Base-by-base conservation (phyloP, 2,888 invertebrate species). In the Eupithecia insigniata region DNA sequence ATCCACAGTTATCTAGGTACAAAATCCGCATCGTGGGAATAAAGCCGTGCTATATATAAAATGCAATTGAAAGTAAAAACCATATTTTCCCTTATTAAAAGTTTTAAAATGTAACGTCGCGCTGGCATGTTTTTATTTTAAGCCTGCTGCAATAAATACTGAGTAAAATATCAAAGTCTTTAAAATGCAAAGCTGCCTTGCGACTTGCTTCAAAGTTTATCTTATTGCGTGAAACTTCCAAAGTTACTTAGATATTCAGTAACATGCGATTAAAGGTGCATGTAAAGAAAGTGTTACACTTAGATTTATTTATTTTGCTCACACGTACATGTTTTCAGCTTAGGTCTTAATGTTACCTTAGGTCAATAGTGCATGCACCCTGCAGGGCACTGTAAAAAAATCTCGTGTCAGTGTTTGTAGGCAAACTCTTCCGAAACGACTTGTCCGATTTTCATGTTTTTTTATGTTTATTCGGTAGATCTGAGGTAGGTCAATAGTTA, bases 121-220 rank as follows among this genome's bases (percentile, higher is more conserved):
- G 30, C 60, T 18, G 58, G 26, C 58, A 26, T 26, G 58, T 16
- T 60, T 58, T 60, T 60, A 30, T 30, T 28, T 30, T 1, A 60
- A 30, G 6, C 60, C 28, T 30, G 28, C 28, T 60, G 30, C 60
- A 16, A 60, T 60, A 68, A 58, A 14, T 10, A 43, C 39, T n/a
- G 28, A 67, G 43, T 22, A 39, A 62, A 65, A 55, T 26, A 36
- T 32, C 5, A 60, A 60, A 39, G 32, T 26, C 12, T 60, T 71
- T 68, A 55, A 68, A 65, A 71, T 71, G 67, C 58, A 65, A 71
- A 68, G 67, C 32, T 18, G 39, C 16, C 62, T 30, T 61, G 68
- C 16, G 46, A 62, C 51, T 64, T 34, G 7, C 39, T 58, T 43
- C 28, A 12, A 62, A 68, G 46, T 46, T 65, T 7, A 65, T 10